These are phyloP conservation scores for Gibbula magus DNA, from an alignment of 2,888 invertebrate genomes.

Conservation along the genomic window DNA sequence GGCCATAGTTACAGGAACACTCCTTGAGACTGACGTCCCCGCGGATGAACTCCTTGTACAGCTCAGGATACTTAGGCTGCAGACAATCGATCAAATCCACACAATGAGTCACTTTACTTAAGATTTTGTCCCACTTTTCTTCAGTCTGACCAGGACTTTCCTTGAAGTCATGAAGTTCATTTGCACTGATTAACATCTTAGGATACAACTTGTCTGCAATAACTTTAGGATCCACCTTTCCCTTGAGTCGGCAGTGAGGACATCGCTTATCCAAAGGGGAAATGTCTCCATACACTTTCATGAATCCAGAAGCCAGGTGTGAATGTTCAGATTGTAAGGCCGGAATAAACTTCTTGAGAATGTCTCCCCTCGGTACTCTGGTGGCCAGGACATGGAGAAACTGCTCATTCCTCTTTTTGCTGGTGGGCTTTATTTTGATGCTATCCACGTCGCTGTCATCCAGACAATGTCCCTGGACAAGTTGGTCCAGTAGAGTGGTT, in stretches of 20 bases:
- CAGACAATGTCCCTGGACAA: neutral
- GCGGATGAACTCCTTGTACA: neutral
- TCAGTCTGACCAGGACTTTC: neutral
- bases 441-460: neutral
- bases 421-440: neutral
- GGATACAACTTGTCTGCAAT: neutral
- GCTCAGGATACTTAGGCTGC: neutral
- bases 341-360: neutral
- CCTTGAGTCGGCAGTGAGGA: neutral
- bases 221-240: neutral
- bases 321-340: neutral
- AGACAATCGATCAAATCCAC: neutral
- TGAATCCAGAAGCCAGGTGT: neutral
- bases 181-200: neutral
- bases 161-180: neutral
- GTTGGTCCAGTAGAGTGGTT: neutral
- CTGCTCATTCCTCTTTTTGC: neutral
- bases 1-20: neutral
- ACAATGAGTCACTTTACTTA: neutral
- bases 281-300: neutral
- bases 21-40: neutral
- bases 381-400: neutral
- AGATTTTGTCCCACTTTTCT: neutral
- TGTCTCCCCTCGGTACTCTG: neutral
- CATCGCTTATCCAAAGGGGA: neutral